phyloP scores from a whole-genome alignment of 2,888 invertebrate genomes.

The Candidula unifasciata region DNA sequence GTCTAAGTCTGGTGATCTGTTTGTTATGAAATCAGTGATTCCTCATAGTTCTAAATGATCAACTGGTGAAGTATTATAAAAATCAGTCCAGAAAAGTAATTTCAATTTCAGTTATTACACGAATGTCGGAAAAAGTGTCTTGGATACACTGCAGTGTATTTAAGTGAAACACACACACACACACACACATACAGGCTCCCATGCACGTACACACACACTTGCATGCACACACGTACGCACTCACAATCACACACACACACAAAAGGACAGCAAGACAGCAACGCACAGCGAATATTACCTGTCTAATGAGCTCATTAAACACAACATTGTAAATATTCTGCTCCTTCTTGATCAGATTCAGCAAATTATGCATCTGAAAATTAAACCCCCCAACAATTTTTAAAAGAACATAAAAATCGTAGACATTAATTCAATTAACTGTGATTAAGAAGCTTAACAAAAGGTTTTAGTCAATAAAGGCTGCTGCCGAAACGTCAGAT shows the following conservation, averaged over 20 bases:
- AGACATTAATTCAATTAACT: too few relatives aligned
- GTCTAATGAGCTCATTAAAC: slow-evolving; percentile 78
- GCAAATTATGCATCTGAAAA: slow-evolving; percentile 76
- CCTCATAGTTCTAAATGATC: background rate
- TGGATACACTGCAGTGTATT: background rate
- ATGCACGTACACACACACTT: background rate
- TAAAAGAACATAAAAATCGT: too few relatives aligned
- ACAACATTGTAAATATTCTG: slow-evolving; percentile 78
- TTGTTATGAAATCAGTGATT: background rate
- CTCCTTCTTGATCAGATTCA: slow-evolving; percentile 78
- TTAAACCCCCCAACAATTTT: too few relatives aligned
- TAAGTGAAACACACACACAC: background rate
- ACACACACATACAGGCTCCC: background rate
- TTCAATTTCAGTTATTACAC: too few relatives aligned
- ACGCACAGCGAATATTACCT: slow-evolving; percentile 61
- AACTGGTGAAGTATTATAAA: background rate
- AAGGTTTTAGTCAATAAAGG: too few relatives aligned
- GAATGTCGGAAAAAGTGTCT: too few relatives aligned
- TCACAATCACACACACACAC: background rate
- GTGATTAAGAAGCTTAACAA: too few relatives aligned
- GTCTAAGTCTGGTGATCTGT: background rate
- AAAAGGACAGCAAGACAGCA: background rate
- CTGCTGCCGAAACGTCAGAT: too few relatives aligned
- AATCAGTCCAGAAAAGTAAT: background rate
- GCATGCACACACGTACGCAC: background rate